Base-by-base conservation (phyloP, 1,140 invertebrate species). In the Eciton burchellii region DNA sequence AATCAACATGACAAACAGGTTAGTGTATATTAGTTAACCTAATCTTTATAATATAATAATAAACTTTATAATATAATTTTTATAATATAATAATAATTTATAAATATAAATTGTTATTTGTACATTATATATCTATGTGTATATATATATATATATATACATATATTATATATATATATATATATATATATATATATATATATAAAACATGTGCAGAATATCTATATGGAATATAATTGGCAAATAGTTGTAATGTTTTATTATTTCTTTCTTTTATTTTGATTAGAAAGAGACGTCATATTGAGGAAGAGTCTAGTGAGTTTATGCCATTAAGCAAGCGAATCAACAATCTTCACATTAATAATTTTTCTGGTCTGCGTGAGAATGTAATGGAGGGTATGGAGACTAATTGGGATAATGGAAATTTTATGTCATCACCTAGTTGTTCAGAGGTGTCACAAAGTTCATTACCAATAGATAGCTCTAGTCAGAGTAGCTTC, bases 261-360 rank as follows among this genome's bases (percentile, higher is more conserved):
- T n/a, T 54, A 60, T 83, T 5, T 14, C 54, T 24, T 73, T 56
- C 5, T 3, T 47, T 57, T 83, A 43, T 60, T 66, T n/a, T 74
- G 49, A 90, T 86, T 90, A 97, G 96, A 86, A 97, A 97, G 94
- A 94, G 96, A 85, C 94, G 94, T 3, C 94, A 96, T 65, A 88
- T 93, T 35, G 96, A 96, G 92, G 96, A 96, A 83, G 96, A 96
- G 84, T 94, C 94, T 52, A 95, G 95, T 86, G 96, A 97, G 89
- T 97, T 97, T 88, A 96, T 96, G 95, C 96, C 96, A 60, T 90
- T 97, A 41, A 97, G 96, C 26, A 97, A 97, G 92, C 94, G 96
- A 87, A 97, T 97, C 81, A 97, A 97, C 87, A 97, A 97, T 92
- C 93, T 97, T n/a, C 96, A 97, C 86, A 95, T 97, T 57, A 96